Conservation (phyloP, 2,888 invertebrate genomes). For the Bombyx huttoni region DNA sequence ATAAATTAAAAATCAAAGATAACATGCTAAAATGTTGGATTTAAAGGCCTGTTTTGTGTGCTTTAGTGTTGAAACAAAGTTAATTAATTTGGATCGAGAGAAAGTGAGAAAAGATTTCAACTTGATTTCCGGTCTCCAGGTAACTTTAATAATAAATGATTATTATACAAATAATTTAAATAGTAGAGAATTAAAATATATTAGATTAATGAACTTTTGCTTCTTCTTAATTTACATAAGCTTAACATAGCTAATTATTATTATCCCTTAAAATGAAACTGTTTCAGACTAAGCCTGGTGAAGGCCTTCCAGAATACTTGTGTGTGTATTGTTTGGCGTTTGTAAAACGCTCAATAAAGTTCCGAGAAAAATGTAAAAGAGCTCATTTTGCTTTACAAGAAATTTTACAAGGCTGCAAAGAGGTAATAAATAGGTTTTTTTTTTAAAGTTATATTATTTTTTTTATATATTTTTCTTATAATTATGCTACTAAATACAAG, state of each 20-base stretch:
- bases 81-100: constrained; percentile 36
- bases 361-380: constrained; percentile 49
- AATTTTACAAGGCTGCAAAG: constrained; percentile 34
- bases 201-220: too few species aligned
- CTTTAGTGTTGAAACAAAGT: constrained; percentile 37
- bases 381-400: constrained; percentile 43
- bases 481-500: too few species aligned
- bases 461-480: too few species aligned
- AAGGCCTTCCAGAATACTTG: constrained; percentile 46
- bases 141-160: constrained; percentile 14
- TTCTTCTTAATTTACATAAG: too few species aligned
- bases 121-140: constrained; percentile 47
- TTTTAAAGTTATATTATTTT: neutral
- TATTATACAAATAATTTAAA: too few species aligned
- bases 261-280: neutral
- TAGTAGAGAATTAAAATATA: too few species aligned
- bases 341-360: constrained; percentile 34
- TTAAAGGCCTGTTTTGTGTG: constrained; percentile 51
- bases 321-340: constrained; percentile 44
- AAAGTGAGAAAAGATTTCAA: constrained; percentile 40
- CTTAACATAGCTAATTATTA: too few species aligned
- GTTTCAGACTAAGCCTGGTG: constrained; percentile 33
- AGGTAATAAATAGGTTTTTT: constrained; percentile 31
- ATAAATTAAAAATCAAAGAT: constrained; percentile 1
- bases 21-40: constrained; percentile 29